phyloP scores from a whole-genome alignment of 2,797 vertebrate species.

The Psittacula derbiana region DNA sequence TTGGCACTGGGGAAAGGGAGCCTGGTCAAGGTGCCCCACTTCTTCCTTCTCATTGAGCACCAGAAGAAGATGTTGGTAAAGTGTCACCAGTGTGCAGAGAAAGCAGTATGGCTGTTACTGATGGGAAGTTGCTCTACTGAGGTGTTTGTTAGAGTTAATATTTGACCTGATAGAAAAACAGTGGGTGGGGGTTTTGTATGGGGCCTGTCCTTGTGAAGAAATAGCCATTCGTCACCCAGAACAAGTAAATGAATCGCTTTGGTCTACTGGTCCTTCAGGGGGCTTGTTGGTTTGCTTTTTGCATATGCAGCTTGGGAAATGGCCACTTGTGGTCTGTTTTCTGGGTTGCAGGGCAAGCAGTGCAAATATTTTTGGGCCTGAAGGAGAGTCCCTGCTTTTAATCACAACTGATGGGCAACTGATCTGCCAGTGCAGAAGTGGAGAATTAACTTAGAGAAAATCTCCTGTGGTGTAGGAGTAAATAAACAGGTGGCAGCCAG shows the following conservation, averaged over 20 bases:
- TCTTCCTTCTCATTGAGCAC: background rate
- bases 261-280: background rate
- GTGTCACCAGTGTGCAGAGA: background rate
- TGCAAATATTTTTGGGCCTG: background rate
- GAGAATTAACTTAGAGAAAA: background rate
- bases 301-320: background rate
- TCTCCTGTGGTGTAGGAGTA: background rate
- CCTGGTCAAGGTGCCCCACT: fast-evolving
- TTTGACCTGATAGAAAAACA: background rate
- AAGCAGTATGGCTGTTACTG: background rate
- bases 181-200: background rate
- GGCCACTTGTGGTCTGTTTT: background rate
- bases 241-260: background rate
- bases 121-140: background rate
- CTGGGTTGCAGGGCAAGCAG: fast-evolving
- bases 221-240: fast-evolving
- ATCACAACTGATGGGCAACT: background rate
- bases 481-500: background rate
- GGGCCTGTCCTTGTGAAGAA: background rate
- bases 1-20: background rate
- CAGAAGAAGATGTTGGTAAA: background rate
- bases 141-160: background rate
- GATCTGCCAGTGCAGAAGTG: background rate
- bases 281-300: background rate
- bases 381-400: background rate